Conservation (phyloP, 2,113 vertebrate species). For the Calyptommatus sinebrachiatus region DNA sequence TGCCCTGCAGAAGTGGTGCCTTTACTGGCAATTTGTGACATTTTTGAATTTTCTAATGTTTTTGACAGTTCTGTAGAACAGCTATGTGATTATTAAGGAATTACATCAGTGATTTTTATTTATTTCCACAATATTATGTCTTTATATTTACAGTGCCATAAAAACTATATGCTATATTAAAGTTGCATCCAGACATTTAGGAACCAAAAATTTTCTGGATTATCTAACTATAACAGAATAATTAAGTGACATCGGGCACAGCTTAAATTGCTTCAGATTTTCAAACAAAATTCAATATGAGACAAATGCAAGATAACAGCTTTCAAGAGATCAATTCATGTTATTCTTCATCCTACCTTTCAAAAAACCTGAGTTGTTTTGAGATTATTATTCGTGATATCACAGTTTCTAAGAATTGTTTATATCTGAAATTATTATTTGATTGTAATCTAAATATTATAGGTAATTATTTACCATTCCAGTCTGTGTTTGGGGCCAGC, state of each 20-base stretch:
- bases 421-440: neutral
- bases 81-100: slow-evolving; percentile 32
- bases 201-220: too few relatives aligned
- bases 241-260: too few relatives aligned
- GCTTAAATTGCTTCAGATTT: too few relatives aligned
- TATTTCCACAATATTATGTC: neutral
- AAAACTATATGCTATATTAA: too few relatives aligned
- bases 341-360: too few relatives aligned
- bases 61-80: slow-evolving; percentile 24
- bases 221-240: too few relatives aligned
- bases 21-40: slow-evolving; percentile 23
- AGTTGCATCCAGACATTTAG: too few relatives aligned
- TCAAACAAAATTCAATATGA: too few relatives aligned
- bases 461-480: neutral
- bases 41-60: slow-evolving; percentile 32
- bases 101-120: neutral
- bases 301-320: too few relatives aligned
- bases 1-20: slow-evolving; percentile 47
- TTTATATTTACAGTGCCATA: too few relatives aligned
- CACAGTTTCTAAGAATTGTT: neutral
- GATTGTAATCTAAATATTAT: neutral
- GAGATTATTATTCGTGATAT: neutral
- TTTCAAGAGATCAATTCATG: too few relatives aligned
- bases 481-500: neutral
- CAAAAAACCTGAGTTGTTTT: too few relatives aligned